These are phyloP conservation scores for Palythoa caribaeorum DNA, from an alignment of 92 coral and sea anemone genomes.

Conservation along the genomic window DNA sequence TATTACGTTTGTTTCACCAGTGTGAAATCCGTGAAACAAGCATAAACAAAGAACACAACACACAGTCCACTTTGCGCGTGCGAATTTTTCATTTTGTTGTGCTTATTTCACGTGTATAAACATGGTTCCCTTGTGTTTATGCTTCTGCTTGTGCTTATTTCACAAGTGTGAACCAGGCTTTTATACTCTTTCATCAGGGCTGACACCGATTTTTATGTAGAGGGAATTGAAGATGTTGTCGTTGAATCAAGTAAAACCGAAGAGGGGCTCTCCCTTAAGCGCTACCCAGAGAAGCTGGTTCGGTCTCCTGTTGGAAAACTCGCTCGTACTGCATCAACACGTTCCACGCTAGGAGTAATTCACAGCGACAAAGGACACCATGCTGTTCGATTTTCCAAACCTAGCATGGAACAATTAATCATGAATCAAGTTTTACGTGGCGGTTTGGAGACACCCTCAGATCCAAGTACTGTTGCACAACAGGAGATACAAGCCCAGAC, in stretches of 20 bases:
- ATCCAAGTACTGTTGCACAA: not conserved
- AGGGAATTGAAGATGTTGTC: slow-evolving; percentile 15
- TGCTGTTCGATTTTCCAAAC: slow-evolving; percentile 1
- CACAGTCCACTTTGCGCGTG: too few species aligned
- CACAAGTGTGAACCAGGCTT: too few species aligned
- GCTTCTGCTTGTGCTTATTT: too few species aligned
- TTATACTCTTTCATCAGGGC: not conserved
- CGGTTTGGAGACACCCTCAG: not conserved
- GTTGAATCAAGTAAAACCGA: slow-evolving; percentile 13
- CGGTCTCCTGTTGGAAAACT: not conserved
- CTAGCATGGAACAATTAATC: slow-evolving; percentile 15
- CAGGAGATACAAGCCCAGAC: not conserved
- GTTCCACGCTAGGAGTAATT: slow-evolving; percentile 31
- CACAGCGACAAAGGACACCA: slow-evolving; percentile 45
- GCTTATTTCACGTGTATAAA: too few species aligned
- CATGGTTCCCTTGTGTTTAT: too few species aligned
- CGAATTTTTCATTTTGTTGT: too few species aligned
- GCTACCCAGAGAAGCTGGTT: slow-evolving; percentile 6
- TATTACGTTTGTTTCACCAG: too few species aligned
- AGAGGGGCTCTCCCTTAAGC: slow-evolving; percentile 10
- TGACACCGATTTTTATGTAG: not conserved
- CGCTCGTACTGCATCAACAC: slow-evolving; percentile 20
- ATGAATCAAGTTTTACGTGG: slow-evolving; percentile 22
- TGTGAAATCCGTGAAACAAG: too few species aligned
- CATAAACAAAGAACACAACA: too few species aligned